Evolutionary conservation across 2,888 invertebrate species (phyloP), one percentile per base, ranked within the genome.

Genomic region (Tipula vernalis): DNA sequence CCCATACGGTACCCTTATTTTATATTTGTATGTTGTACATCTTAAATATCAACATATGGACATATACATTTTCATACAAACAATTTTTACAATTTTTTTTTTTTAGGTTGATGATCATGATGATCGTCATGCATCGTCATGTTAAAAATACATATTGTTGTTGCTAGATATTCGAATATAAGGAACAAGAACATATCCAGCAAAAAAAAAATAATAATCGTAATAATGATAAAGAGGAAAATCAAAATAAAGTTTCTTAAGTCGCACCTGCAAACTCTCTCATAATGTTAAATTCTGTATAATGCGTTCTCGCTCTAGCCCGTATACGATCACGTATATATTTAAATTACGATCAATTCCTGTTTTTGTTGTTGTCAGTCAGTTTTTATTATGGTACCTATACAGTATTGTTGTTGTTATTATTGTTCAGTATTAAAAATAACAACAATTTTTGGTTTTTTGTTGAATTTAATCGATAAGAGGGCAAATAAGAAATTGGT

Each of bases 1-100:
- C 87, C 87, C 87, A 87, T 87, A 87, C 87, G 57, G 87, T 87
- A 86, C 86, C 87, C 86, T 85, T 84, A 84, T 84, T 83, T 83
- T 83, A 83, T 83, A 36, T 83, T 39, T 84, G n/a, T 84, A 71
- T 71, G 71, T 71, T 71, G 10, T 71, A 28, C 71, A 84, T 39
- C 36, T 39, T 39, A 84, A 84, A 84, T 84, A 84, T 39, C 84
- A 84, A 84, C 84, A 84, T 84, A 84, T 84, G 84, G 84, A 84
- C 84, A 84, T 84, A 39, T 83, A 36, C 51, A 51, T 44, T 44
- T 44, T 44, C 44, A 44, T 44, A 44, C 6, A 39, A 6, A 44
- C n/a, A 71, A 71, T 71, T 71, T 71, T n/a, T n/a, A n/a, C n/a
- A n/a, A n/a, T n/a, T 51, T 51, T 51, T 51, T 15, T 51, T 51